phyloP scores from a whole-genome alignment of 2,113 vertebrate species.

The Oreochromis tanganicae region DNA sequence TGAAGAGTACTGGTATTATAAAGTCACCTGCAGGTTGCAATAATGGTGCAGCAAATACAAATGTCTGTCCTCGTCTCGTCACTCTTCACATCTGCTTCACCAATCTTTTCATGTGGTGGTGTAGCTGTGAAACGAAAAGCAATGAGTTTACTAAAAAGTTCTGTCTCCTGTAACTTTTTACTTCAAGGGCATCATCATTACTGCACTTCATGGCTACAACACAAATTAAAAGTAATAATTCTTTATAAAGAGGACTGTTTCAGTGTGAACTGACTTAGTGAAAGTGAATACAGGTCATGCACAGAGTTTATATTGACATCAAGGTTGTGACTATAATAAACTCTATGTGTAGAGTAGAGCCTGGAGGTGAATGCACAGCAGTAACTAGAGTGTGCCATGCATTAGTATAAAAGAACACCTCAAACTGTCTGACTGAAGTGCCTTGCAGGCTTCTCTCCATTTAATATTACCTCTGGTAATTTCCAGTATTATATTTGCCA shows the following conservation, averaged over 20 bases:
- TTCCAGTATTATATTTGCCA: background rate
- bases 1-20: conserved; percentile 10
- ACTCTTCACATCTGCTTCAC: background rate
- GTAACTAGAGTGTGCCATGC: background rate
- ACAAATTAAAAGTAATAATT: background rate
- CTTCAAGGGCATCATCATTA: background rate
- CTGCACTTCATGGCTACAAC: background rate
- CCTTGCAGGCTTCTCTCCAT: background rate
- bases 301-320: conserved; percentile 4
- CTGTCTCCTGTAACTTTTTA: background rate
- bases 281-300: background rate
- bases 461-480: background rate
- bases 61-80: background rate
- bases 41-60: conserved; percentile 41
- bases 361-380: conserved; percentile 1
- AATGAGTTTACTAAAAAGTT: background rate
- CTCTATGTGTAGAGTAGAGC: background rate
- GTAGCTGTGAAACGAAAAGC: background rate
- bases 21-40: conserved; percentile 43
- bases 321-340: background rate
- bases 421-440: background rate
- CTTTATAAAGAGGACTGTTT: background rate
- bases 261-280: background rate
- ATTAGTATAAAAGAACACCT: background rate
- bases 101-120: background rate